Base-by-base conservation (phyloP, 2,888 invertebrate species). In the Hypomecis atomaria region DNA sequence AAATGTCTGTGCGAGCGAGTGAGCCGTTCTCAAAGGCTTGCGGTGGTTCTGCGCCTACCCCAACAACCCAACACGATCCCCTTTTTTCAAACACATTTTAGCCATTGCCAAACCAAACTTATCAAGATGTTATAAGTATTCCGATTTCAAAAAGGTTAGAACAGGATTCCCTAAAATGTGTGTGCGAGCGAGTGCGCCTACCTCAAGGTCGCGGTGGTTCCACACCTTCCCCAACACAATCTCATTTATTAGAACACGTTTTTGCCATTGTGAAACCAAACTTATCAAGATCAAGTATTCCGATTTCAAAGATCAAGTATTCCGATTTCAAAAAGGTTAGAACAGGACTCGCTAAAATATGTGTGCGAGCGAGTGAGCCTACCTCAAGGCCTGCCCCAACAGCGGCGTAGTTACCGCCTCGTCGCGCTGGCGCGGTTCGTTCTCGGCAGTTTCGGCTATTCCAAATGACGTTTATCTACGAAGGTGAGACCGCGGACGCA, bases 391-490 rank as follows among this genome's bases (percentile, higher is more conserved):
- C 36, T 8, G 81, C 82, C 86, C 71, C 84, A 87, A 87, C 66
- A 71, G 71, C 66, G 71, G 71, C 67, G 72, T 69, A 73, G 82
- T 86, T 87, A 79, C 72, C 75, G 71, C 69, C 69, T 86, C 87
- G 79, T 72, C 75, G 71, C 69, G 69, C 71, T 53, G 42, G 56
- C 50, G 37, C 44, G 71, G 74, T 77, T 72, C 73, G 74, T 72
- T 66, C 67, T 76, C 69, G 69, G 70, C 83, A 84, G 85, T 79
- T 78, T 76, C 69, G 69, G 71, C 83, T 84, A 85, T 79, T 78
- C 87, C 78, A 82, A 85, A 85, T 85, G 87, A 83, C 88, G 88
- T 87, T 90, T 89, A 88, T 90, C 90, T 90, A 87, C 80, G 81
- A 89, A 92, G 92, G 92, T 92, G 90, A 92, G 75, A 79, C 83